Evolutionary conservation across 64 coral and sea anemone species (phyloP).

Genomic region (Acropora yongei): DNA sequence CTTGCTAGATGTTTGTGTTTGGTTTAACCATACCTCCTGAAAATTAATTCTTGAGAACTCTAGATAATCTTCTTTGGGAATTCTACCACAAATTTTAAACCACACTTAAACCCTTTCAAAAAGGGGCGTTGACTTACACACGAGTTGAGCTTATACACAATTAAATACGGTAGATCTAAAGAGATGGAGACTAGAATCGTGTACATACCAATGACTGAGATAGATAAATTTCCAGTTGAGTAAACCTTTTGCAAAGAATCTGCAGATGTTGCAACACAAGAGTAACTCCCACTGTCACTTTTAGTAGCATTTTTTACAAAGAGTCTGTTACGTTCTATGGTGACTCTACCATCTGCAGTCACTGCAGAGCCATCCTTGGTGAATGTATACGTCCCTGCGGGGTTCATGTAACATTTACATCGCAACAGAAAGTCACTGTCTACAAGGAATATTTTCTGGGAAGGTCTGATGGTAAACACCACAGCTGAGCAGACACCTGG

Average conservation of each 20-base stretch:
- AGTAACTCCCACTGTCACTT: conserved; percentile 77
- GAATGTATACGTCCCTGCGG: conserved; percentile 56
- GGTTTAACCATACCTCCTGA: too few relatives aligned
- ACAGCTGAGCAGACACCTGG: conserved; percentile 30
- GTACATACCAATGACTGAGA: conserved; percentile 70
- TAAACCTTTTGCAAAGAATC: conserved; percentile 23
- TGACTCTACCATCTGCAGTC: conserved; percentile 15
- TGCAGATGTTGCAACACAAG: conserved; percentile 60
- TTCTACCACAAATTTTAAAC: too few relatives aligned
- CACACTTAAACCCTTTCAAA: too few relatives aligned
- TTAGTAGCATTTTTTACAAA: conserved; percentile 44
- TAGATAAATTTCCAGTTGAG: not conserved
- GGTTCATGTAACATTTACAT: conserved; percentile 57
- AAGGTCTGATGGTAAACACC: not conserved
- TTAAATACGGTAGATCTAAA: too few relatives aligned
- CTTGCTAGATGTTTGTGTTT: too few relatives aligned
- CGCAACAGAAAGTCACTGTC: conserved; percentile 6
- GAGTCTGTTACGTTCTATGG: conserved; percentile 58
- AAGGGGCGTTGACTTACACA: too few relatives aligned
- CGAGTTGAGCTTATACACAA: too few relatives aligned
- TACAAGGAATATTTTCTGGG: not conserved
- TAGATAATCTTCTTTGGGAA: too few relatives aligned
- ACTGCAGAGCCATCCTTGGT: conserved; percentile 55
- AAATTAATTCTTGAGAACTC: too few relatives aligned
- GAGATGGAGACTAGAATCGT: too few relatives aligned